Evolutionary conservation across 2,113 vertebrate species (phyloP).

Genomic region (Halcyon malimbica): DNA sequence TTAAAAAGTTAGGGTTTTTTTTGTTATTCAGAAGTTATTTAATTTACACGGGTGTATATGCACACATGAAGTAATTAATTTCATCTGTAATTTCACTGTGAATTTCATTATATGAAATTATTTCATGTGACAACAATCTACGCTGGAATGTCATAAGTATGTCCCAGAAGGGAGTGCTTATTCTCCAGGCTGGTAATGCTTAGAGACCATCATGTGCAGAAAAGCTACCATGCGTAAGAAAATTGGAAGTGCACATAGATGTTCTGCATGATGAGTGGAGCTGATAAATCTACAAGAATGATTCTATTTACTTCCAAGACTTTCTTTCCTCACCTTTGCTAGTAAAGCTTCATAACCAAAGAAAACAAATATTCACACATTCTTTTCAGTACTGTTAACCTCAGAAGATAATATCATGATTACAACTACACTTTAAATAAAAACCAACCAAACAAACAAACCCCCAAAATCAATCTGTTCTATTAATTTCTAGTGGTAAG

Average conservation of each 20-base stretch:
- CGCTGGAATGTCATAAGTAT: slow-evolving; percentile 14
- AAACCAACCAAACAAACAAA: not conserved
- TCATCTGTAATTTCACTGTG: slow-evolving; percentile 13
- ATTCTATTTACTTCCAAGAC: not conserved
- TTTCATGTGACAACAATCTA: slow-evolving; percentile 39
- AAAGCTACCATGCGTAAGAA: not conserved
- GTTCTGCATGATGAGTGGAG: not conserved
- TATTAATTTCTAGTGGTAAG: not conserved
- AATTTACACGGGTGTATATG: not conserved
- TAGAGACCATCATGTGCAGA: not conserved
- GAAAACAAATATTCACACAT: accelerated
- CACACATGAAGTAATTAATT: slow-evolving; percentile 6
- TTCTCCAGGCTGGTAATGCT: slow-evolving; percentile 18
- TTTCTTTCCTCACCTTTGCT: not conserved
- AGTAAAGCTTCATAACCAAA: not conserved
- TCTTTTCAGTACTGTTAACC: not conserved
- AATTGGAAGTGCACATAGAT: not conserved
- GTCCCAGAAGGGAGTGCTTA: not conserved
- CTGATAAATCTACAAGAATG: not conserved
- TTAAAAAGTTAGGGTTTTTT: not conserved
- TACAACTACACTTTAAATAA: not conserved
- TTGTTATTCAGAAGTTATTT: not conserved
- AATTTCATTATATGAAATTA: slow-evolving; percentile 45
- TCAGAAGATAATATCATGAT: not conserved
- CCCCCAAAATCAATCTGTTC: not conserved